These are phyloP conservation scores for Yponomeuta sedellus DNA, from an alignment of 2,888 invertebrate species.

Conservation along the genomic window DNA sequence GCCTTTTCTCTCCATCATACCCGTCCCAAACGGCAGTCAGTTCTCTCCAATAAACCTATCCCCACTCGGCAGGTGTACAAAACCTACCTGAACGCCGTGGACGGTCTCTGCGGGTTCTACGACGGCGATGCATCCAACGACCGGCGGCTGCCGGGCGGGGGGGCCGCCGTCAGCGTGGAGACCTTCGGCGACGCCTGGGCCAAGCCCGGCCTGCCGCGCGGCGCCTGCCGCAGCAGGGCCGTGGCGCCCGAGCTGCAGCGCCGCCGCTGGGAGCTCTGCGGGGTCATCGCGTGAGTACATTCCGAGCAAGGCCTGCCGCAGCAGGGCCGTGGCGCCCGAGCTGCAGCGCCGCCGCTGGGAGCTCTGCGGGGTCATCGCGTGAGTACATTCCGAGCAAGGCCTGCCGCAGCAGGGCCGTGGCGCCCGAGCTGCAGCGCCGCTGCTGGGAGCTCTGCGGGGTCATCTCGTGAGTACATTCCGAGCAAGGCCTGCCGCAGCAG, in stretches of 20 bases:
- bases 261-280: constrained; percentile 81
- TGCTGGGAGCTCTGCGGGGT: constrained; percentile 82
- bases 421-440: constrained; percentile 64
- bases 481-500: constrained; percentile 79
- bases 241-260: constrained; percentile 79
- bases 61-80: constrained; percentile 62
- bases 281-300: constrained; percentile 77
- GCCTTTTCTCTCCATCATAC: too few relatives aligned
- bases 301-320: constrained; percentile 78
- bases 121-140: constrained; percentile 82
- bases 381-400: constrained; percentile 52
- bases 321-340: constrained; percentile 72
- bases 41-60: neutral
- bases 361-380: constrained; percentile 82
- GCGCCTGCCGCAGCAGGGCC: constrained; percentile 76
- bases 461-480: constrained; percentile 75
- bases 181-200: constrained; percentile 89
- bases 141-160: constrained; percentile 82
- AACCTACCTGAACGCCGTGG: constrained; percentile 78
- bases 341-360: constrained; percentile 79
- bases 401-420: constrained; percentile 80
- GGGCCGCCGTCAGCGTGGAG: constrained; percentile 74
- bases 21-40: too few relatives aligned
- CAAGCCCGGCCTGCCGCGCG: constrained; percentile 62
- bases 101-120: constrained; percentile 88